Evolutionary conservation across 2,113 vertebrate species (phyloP).

Genomic region (Meles meles): DNA sequence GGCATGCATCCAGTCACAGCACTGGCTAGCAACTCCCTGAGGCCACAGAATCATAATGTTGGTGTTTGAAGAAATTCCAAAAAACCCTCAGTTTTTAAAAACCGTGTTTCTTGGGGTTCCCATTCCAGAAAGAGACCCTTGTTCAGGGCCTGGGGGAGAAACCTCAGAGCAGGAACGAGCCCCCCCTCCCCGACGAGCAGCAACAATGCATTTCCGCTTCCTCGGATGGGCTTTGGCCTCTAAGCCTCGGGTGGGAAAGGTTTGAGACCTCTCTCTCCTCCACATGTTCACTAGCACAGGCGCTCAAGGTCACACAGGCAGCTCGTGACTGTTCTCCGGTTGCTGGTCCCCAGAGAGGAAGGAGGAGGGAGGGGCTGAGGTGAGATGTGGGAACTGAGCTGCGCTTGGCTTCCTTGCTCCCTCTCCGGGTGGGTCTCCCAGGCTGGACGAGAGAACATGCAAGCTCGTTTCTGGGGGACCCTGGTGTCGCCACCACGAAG

Average conservation of each 20-base stretch:
- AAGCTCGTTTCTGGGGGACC: background rate
- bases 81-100: background rate
- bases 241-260: background rate
- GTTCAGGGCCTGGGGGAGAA: background rate
- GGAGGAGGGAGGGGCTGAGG: background rate
- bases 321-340: rapidly evolving
- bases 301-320: background rate
- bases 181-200: no score
- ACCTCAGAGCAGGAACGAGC: background rate
- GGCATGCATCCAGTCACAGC: background rate
- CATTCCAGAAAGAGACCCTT: background rate
- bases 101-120: background rate
- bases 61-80: background rate
- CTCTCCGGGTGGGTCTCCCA: background rate
- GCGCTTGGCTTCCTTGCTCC: background rate
- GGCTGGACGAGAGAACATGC: background rate
- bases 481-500: background rate
- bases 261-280: no score
- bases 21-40: background rate
- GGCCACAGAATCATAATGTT: background rate
- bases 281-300: no score
- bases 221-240: background rate
- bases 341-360: background rate
- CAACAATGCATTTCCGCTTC: background rate
- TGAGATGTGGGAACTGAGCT: background rate